Base-by-base conservation (phyloP, 92 coral and sea anemone species). In the Actinernus sp. region DNA sequence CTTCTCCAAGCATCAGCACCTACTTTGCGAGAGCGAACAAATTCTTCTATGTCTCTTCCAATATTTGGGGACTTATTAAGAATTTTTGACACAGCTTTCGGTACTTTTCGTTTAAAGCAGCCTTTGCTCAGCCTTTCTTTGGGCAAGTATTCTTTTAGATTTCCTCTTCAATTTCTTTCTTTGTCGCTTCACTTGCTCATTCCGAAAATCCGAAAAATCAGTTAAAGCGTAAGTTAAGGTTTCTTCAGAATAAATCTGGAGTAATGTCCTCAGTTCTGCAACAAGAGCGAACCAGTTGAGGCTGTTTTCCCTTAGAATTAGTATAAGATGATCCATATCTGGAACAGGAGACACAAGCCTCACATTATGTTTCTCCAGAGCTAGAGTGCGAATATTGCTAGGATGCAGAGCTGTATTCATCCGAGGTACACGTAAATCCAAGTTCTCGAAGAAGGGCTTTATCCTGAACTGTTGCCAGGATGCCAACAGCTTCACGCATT, bases 1-100 rank as follows among this genome's bases (percentile, higher is more conserved):
- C 88, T 61, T 26, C 84, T 58, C 79, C 87, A 85, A 4, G 81
- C 83, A 76, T 86, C 79, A 14, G 87, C 92, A 0, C 92, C 83
- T 16, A 79, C 72, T 51, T 63, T 73, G 3, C 47, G 48, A 27
- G 75, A 52, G 32, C 68, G 65, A 3, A 88, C 89, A 59, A 69
- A 88, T 0, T 78, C 83, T 38, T 88, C 93, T n/a, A 88, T 82
- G 31, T 71, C 71, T 16, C 67, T 37, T 7, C 93, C 89, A 24
- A 88, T 82, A 23, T 58, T 76, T 12, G 85, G 89, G 52, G 63
- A 62, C 29, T 71, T 57, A 49, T 47, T 24, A 4, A 81, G 26
- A 45, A 73, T 73, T n/a, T 38, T 61, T 7, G 78, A 63, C 7
- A 76, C 86, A 68, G 68, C 81, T 19, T 70, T 71, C 29, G 87